These are phyloP conservation scores for Prunella himalayana DNA, from an alignment of 2,113 vertebrate species.

Conservation along the genomic window DNA sequence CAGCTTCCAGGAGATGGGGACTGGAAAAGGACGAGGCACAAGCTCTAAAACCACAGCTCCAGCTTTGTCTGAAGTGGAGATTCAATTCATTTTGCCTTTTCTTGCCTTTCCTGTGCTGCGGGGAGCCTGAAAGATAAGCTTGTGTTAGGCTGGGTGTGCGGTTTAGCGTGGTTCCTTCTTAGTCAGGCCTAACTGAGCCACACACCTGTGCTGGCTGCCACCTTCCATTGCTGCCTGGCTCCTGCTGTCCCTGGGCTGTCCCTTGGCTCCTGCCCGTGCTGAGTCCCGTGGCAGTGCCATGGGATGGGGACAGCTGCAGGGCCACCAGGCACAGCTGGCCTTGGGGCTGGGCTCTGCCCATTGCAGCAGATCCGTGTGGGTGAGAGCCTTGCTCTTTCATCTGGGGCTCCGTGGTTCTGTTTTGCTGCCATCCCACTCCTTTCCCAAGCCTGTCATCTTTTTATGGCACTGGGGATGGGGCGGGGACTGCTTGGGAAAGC, in stretches of 20 bases:
- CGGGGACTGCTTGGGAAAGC: not conserved
- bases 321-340: not conserved
- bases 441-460: constrained; percentile 37
- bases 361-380: not conserved
- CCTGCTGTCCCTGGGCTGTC: not conserved
- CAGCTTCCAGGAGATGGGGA: not conserved
- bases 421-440: constrained; percentile 43
- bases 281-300: not conserved
- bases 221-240: not conserved
- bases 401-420: not conserved
- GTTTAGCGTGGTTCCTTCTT: not conserved
- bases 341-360: not conserved
- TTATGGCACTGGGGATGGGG: not conserved
- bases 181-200: not conserved
- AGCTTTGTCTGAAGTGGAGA: not conserved
- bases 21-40: not conserved
- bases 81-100: constrained; percentile 1
- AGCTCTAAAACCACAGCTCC: constrained; percentile 7
- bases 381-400: not conserved
- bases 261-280: not conserved
- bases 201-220: not conserved
- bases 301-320: not conserved
- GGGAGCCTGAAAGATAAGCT: not conserved
- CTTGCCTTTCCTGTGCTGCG: constrained; percentile 18
- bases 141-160: not conserved